phyloP scores from a whole-genome alignment of 2,797 vertebrate species.

The Parauchenoglanis ngamensis region DNA sequence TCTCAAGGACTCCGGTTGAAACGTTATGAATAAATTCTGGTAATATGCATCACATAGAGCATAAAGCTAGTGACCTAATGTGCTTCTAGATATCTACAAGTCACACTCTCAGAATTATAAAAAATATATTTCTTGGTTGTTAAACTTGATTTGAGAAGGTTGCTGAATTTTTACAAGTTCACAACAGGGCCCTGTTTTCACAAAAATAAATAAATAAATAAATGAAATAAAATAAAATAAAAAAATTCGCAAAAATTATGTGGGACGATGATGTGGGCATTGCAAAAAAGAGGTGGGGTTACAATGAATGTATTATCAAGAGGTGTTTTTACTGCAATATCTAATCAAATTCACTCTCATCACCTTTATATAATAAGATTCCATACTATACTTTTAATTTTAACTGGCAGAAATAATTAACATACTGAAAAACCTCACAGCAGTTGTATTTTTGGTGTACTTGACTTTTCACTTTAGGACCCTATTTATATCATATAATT shows the following conservation, averaged over 20 bases:
- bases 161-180: background rate
- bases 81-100: background rate
- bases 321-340: no score
- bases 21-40: background rate
- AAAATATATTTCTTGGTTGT: background rate
- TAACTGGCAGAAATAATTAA: background rate
- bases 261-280: background rate
- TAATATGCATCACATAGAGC: background rate
- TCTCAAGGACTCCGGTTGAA: background rate
- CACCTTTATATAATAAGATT: background rate
- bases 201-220: no score
- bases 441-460: background rate
- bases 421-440: background rate
- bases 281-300: no score
- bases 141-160: background rate
- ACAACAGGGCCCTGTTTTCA: background rate
- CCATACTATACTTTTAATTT: background rate
- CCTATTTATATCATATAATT: background rate
- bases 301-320: background rate
- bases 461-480: background rate
- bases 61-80: background rate
- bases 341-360: background rate
- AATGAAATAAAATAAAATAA: no score
- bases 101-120: background rate
- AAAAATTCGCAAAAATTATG: background rate